Evolutionary conservation across 2,797 vertebrate species (phyloP).

Genomic region (Chaetophractus vellerosus): DNA sequence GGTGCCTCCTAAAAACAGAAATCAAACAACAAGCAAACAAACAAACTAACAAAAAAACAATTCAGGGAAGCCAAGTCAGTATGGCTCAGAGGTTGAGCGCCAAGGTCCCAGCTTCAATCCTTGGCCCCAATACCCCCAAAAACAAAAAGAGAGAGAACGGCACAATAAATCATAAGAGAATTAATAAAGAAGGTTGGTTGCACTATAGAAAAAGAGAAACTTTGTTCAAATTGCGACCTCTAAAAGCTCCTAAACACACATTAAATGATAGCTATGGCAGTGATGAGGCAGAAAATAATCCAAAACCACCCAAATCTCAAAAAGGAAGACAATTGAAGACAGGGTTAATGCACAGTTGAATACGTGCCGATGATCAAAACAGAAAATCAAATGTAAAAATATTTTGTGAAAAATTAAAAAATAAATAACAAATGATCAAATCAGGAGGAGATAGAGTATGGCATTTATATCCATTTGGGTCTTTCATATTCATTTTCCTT

Average conservation of each 20-base stretch:
- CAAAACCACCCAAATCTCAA: neutral
- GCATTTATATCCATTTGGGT: neutral
- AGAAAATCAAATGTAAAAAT: neutral
- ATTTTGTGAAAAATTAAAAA: neutral
- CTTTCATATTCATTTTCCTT: neutral
- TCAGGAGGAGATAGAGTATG: neutral
- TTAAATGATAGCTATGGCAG: neutral
- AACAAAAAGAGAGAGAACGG: conserved; percentile 16
- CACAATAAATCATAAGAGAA: neutral
- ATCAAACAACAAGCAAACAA: no score
- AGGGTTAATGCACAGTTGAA: neutral
- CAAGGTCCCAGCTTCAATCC: no score
- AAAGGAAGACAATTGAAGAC: neutral
- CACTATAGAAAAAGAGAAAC: neutral
- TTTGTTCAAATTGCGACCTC: neutral
- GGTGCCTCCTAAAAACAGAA: no score
- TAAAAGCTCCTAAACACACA: neutral
- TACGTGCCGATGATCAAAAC: neutral
- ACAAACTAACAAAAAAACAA: no score
- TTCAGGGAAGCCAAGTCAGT: no score
- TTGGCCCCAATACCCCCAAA: no score
- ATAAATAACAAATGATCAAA: neutral
- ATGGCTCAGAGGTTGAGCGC: no score
- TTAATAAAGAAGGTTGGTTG: neutral
- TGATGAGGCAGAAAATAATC: neutral